Percentiles rank a stretch among this genome's conserved stretches.
Conservation (phyloP, 2,888 invertebrate genomes). For the Anorthoa munda region DNA sequence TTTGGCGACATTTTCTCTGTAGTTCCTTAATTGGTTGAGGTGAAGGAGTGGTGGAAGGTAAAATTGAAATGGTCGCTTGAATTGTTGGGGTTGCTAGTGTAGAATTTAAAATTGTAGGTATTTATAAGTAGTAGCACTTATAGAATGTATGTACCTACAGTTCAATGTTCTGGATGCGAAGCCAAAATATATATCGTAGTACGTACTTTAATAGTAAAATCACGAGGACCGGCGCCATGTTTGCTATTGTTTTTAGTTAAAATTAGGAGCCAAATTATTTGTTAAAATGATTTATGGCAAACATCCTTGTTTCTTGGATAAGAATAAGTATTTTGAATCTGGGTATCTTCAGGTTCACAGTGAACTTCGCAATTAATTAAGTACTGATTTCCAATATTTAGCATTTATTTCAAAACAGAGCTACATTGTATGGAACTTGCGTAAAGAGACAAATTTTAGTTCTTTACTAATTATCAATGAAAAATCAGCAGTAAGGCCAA, state of each 20-base stretch:
- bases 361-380: too few relatives aligned
- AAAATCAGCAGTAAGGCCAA: not conserved
- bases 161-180: constrained; percentile 29
- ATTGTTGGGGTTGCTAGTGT: not conserved
- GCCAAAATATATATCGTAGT: constrained; percentile 51
- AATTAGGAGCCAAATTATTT: constrained; percentile 36
- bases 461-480: not conserved
- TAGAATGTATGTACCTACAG: constrained; percentile 22
- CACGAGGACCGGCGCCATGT: constrained; percentile 42
- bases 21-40: not conserved
- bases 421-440: too few relatives aligned
- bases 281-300: not conserved
- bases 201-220: constrained; percentile 44
- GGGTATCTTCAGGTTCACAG: not conserved
- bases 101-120: constrained; percentile 15
- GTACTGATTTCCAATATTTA: too few relatives aligned
- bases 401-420: too few relatives aligned
- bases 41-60: constrained; percentile 14
- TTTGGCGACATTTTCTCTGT: constrained; percentile 14
- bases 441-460: too few relatives aligned
- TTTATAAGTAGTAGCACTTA: constrained; percentile 18
- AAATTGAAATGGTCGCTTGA: not conserved
- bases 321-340: not conserved
- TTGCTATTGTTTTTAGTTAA: constrained; percentile 34
- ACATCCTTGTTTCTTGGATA: constrained; percentile 4